Conservation (phyloP, 2,888 invertebrate genomes). For the Alcis repandata region DNA sequence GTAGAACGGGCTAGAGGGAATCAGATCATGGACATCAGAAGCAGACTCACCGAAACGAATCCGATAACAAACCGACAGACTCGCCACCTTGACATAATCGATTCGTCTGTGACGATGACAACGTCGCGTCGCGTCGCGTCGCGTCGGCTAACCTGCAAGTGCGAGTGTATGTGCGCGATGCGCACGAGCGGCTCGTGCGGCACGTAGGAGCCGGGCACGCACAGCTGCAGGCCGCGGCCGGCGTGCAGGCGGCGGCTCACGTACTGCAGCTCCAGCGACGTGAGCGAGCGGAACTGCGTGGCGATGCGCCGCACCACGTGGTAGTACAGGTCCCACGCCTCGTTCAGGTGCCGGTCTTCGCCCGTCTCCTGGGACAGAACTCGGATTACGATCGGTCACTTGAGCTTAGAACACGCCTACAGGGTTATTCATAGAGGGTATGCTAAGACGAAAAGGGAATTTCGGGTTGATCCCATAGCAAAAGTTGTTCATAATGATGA, state of each 20-base stretch:
- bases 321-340: constrained; percentile 99
- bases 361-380: constrained; percentile 87
- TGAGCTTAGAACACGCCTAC: no score
- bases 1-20: no score
- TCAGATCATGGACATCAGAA: no score
- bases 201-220: constrained; percentile 99
- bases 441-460: no score
- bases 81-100: no score
- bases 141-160: constrained; percentile 92
- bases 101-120: no score
- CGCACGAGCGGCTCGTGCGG: constrained; percentile 95
- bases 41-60: no score
- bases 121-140: no score
- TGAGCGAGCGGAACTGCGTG: constrained; percentile 95
- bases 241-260: constrained; percentile 96
- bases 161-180: constrained; percentile 95
- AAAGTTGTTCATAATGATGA: no score
- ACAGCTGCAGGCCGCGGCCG: constrained; percentile 96
- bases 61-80: no score
- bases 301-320: constrained; percentile 98
- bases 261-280: constrained; percentile 96
- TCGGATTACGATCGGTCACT: neutral
- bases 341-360: constrained; percentile 96
- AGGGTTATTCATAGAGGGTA: no score
- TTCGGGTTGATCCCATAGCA: no score